phyloP scores from a whole-genome alignment of 2,888 invertebrate genomes.

The Craniophora ligustri region DNA sequence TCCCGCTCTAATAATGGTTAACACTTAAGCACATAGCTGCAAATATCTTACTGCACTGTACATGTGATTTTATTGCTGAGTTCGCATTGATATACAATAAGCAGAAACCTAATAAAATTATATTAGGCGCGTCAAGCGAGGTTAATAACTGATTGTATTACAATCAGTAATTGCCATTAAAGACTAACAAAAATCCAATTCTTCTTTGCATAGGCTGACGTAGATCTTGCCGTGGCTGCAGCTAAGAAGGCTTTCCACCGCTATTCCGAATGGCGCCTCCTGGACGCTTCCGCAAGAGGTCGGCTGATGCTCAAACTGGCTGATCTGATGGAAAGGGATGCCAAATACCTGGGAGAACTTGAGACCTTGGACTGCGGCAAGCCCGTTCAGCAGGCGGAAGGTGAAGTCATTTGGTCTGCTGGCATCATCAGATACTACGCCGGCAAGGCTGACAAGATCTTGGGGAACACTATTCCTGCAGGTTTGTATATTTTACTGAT shows the following conservation, averaged over 20 bases:
- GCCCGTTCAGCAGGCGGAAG: conserved; percentile 91
- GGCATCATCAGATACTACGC: conserved; percentile 94
- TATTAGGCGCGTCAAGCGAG: too few species aligned
- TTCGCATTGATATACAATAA: too few species aligned
- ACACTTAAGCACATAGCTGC: too few species aligned
- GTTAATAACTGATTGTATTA: too few species aligned
- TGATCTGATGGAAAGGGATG: conserved; percentile 93
- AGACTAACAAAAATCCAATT: not conserved
- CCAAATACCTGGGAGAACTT: conserved; percentile 92
- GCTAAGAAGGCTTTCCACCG: conserved; percentile 93
- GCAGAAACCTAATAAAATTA: too few species aligned
- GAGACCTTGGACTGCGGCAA: conserved; percentile 98
- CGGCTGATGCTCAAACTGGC: conserved; percentile 91
- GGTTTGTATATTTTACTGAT: conserved; percentile 54
- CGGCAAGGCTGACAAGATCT: conserved; percentile 96
- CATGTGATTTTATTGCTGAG: too few species aligned
- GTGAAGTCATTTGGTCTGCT: conserved; percentile 90
- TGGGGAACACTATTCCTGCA: conserved; percentile 92
- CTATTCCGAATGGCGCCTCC: conserved; percentile 92
- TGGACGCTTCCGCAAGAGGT: conserved; percentile 94
- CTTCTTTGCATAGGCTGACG: conserved; percentile 89
- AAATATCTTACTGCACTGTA: too few species aligned
- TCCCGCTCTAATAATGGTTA: too few species aligned
- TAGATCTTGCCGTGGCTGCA: conserved; percentile 93
- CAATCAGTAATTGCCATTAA: not conserved